These are phyloP conservation scores for Malurus alboscapulatus DNA, from an alignment of 2,113 vertebrate genomes.

Conservation along the genomic window DNA sequence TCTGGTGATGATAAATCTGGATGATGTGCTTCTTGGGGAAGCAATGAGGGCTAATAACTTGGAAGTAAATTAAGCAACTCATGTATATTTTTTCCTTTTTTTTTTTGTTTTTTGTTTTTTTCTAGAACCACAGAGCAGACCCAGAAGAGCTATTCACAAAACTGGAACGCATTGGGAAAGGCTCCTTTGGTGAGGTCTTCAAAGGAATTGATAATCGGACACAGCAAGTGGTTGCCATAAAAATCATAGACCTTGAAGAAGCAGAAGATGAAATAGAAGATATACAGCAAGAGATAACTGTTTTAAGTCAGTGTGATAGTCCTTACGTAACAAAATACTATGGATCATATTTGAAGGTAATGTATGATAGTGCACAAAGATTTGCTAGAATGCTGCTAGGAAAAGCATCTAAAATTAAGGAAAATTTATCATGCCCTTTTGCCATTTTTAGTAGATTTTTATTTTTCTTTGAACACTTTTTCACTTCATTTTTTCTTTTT, in stretches of 20 bases:
- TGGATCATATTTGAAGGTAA: conserved; percentile 94
- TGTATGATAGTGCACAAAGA: neutral
- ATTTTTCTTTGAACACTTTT: neutral
- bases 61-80: neutral
- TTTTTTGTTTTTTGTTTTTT: neutral
- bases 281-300: conserved; percentile 95
- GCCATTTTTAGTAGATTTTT: neutral
- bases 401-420: neutral
- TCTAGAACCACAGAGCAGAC: conserved; percentile 86
- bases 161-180: conserved; percentile 91
- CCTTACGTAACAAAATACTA: conserved; percentile 93
- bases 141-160: conserved; percentile 93
- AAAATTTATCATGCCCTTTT: neutral
- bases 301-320: conserved; percentile 92
- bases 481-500: neutral
- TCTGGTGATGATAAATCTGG: neutral
- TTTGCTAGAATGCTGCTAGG: neutral
- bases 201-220: conserved; percentile 92
- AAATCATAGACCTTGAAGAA: conserved; percentile 94
- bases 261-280: conserved; percentile 95
- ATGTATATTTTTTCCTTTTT: neutral
- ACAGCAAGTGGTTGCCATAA: conserved; percentile 91
- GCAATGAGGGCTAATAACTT: neutral
- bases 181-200: conserved; percentile 93
- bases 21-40: neutral